Evolutionary conservation across 2,797 vertebrate genomes (phyloP).

Genomic region (Trachurus trachurus): DNA sequence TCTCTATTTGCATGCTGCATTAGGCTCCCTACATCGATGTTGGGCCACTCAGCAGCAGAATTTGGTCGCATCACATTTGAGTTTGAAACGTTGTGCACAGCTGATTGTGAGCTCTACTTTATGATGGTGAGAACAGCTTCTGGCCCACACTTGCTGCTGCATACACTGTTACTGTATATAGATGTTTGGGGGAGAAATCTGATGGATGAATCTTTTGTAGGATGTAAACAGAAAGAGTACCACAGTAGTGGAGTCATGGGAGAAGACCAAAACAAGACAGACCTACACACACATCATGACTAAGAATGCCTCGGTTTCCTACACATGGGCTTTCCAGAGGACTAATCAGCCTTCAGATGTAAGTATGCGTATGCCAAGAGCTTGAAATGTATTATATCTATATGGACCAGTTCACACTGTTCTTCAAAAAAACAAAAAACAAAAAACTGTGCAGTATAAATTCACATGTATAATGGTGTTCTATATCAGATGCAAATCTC

Average conservation of each 20-base stretch:
- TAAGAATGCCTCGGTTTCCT: slow-evolving; percentile 94
- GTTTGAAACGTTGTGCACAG: slow-evolving; percentile 93
- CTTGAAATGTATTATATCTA: neutral
- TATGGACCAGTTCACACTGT: neutral
- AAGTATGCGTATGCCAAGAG: slow-evolving; percentile 70
- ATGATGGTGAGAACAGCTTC: slow-evolving; percentile 92
- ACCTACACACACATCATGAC: slow-evolving; percentile 93
- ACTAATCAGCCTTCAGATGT: slow-evolving; percentile 93
- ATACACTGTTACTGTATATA: neutral
- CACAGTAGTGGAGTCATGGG: slow-evolving; percentile 96
- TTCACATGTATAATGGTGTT: neutral
- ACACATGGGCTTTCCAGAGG: slow-evolving; percentile 98
- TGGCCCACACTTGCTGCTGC: neutral
- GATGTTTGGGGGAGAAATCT: neutral
- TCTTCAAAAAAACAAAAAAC: no score
- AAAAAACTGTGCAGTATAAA: neutral
- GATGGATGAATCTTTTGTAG: slow-evolving; percentile 75
- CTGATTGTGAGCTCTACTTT: slow-evolving; percentile 96
- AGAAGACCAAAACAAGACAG: slow-evolving; percentile 91
- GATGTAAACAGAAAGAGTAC: slow-evolving; percentile 96
- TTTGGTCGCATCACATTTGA: slow-evolving; percentile 94
- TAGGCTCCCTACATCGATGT: slow-evolving; percentile 93
- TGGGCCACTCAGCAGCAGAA: slow-evolving; percentile 88
- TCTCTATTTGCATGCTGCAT: slow-evolving; percentile 16
- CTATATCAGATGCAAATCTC: neutral